Base-by-base conservation (phyloP, 2,797 vertebrate genomes). In the Ctenosaura bakeri region DNA sequence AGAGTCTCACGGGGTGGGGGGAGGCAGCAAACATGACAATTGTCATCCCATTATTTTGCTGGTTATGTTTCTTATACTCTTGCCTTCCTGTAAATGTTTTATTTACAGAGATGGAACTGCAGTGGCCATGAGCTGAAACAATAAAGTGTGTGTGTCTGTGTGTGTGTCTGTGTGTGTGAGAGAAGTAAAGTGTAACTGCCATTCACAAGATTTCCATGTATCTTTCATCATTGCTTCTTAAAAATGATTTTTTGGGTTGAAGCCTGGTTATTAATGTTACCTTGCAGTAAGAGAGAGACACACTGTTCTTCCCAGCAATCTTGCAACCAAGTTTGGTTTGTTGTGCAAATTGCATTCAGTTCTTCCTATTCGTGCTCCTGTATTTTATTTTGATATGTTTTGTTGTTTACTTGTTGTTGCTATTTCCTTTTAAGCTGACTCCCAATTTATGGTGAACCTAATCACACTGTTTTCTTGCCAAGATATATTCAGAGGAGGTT, bases 11-110 rank as follows among this genome's bases (percentile, higher is more conserved):
- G 18, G 18, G 18, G 62, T 64, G 62, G 18, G 62, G 18, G 14
- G 42, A 46, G 42, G 42, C 42, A 20, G 62, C 62, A 64, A 8
- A n/a, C 62, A 84, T 26, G 29, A 20, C 38, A 26, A 24, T 32
- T 50, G 22, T 50, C 83, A 32, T 32, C 12, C 69, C 50, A 26
- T 69, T 69, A 29, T 50, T 18, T 69, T 8, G 62, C 64, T 84
- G 42, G 62, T 64, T 42, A 38, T 64, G 35, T 69, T 81, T 81
- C 62, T n/a, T 24, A 54, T n/a, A 29, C 54, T n/a, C 32, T 56
- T 62, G 32, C 12, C 80, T 82, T 62, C 54, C 12, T 82, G 59
- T 62, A 59, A 50, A 84, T 84, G 62, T 84, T 84, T 56, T 81
- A 81, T 81, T 20, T 1, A 29, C 79, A 56, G 42, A 20, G 54